A percentile compares a stretch with the other conserved stretches of the same genome.
Evolutionary conservation across 2,797 vertebrate species (phyloP).

Genomic region (Tragelaphus oryx): DNA sequence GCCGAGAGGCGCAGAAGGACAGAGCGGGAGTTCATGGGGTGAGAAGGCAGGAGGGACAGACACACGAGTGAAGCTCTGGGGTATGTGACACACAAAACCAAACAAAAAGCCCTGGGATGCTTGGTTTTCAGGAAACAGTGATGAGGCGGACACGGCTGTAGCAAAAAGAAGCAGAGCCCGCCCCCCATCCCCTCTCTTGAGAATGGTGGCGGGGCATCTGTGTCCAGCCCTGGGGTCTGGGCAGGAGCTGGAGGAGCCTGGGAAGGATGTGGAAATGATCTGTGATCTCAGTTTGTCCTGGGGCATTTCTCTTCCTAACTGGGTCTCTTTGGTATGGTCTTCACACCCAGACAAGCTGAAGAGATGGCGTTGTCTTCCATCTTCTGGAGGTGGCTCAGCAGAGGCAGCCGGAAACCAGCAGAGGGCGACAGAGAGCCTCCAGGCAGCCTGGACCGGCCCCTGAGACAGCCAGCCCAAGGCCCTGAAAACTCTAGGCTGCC

Average conservation of each 20-base stretch:
- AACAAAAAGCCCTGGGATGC: not conserved
- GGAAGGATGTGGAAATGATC: not conserved
- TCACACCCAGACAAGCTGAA: not conserved
- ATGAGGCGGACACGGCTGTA: fast-evolving
- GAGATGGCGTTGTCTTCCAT: not conserved
- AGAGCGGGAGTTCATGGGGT: not conserved
- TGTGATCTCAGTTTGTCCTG: not conserved
- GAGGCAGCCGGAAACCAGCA: slow-evolving; percentile 41
- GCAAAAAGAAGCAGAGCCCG: not conserved
- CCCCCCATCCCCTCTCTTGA: not conserved
- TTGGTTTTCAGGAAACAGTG: not conserved
- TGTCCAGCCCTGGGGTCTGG: not conserved
- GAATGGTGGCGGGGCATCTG: not conserved
- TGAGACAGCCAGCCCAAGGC: not conserved
- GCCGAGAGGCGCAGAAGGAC: not conserved
- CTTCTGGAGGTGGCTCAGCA: not conserved
- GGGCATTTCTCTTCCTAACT: not conserved
- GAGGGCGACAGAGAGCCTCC: slow-evolving; percentile 55
- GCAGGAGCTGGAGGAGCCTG: not conserved
- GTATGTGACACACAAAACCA: not conserved
- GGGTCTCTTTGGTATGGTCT: not conserved
- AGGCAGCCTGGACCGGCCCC: not conserved
- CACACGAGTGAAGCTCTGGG: too few species aligned
- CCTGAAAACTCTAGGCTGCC: not conserved
- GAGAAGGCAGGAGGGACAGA: not conserved